phyloP scores from a whole-genome alignment of 2,888 invertebrate genomes.

The Arctia plantaginis region DNA sequence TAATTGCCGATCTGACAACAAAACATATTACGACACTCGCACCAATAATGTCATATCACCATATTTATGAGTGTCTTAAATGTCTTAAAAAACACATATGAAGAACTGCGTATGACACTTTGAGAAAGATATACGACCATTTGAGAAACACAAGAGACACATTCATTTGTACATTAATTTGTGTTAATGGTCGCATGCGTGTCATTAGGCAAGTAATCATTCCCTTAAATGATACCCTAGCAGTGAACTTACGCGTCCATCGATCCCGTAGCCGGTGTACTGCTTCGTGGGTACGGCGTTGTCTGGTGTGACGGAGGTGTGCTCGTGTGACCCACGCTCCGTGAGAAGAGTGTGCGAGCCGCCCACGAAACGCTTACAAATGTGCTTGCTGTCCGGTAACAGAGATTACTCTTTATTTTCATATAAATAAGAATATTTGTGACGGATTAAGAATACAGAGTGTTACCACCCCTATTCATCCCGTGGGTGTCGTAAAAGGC shows the following conservation, averaged over 20 bases:
- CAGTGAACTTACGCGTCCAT: slow-evolving; percentile 63
- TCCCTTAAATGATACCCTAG: not conserved
- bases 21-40: too few species aligned
- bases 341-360: slow-evolving; percentile 46
- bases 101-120: not conserved
- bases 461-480: too few species aligned
- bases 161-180: not conserved
- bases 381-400: slow-evolving; percentile 31
- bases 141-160: not conserved
- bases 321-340: slow-evolving; percentile 46
- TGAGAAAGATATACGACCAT: not conserved
- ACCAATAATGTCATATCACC: too few species aligned
- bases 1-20: too few species aligned
- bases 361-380: slow-evolving; percentile 49
- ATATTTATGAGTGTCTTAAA: too few species aligned
- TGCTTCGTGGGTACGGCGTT: slow-evolving; percentile 40
- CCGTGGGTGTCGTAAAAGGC: too few species aligned
- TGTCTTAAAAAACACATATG: too few species aligned
- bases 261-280: slow-evolving; percentile 64
- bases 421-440: not conserved
- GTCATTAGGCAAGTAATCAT: too few species aligned
- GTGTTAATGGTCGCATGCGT: not conserved
- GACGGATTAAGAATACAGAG: too few species aligned
- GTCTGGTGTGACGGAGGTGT: not conserved
- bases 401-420: not conserved